Evolutionary conservation across 92 coral and sea anemone genomes (phyloP).

Genomic region (Pocillopora grandis): DNA sequence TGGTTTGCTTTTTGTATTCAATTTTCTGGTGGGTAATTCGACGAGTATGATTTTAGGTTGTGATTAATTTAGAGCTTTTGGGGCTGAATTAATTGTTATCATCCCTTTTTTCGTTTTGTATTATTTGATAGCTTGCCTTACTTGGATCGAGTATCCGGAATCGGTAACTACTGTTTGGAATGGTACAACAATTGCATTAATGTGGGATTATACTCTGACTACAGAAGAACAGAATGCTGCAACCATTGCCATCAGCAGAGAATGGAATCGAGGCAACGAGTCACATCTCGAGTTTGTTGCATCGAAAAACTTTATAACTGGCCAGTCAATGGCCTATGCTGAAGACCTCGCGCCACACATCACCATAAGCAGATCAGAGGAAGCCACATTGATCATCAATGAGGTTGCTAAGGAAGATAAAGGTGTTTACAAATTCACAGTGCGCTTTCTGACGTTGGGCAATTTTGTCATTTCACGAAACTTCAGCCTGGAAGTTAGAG

Average conservation of each 20-base stretch:
- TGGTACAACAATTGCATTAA: not conserved
- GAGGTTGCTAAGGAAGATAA: not conserved
- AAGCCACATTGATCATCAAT: not conserved
- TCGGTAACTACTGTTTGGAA: not conserved
- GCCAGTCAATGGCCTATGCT: not conserved
- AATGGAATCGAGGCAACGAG: not conserved
- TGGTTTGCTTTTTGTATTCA: no score
- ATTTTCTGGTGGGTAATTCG: no score
- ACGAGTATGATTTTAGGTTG: no score
- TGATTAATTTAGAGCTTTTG: no score
- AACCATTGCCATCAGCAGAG: not conserved
- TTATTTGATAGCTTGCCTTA: not conserved
- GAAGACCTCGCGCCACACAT: not conserved
- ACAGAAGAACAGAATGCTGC: not conserved
- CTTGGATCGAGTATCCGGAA: not conserved
- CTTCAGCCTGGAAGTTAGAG: not conserved
- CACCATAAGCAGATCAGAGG: not conserved
- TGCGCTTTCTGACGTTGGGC: not conserved
- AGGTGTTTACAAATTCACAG: not conserved
- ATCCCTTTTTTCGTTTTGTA: no score
- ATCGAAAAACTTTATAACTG: not conserved
- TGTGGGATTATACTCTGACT: not conserved
- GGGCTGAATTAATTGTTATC: no score
- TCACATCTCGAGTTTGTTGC: not conserved
- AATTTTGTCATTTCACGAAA: not conserved